Evolutionary conservation across 2,113 vertebrate genomes (phyloP).

Genomic region (Cheirogaleus medius): DNA sequence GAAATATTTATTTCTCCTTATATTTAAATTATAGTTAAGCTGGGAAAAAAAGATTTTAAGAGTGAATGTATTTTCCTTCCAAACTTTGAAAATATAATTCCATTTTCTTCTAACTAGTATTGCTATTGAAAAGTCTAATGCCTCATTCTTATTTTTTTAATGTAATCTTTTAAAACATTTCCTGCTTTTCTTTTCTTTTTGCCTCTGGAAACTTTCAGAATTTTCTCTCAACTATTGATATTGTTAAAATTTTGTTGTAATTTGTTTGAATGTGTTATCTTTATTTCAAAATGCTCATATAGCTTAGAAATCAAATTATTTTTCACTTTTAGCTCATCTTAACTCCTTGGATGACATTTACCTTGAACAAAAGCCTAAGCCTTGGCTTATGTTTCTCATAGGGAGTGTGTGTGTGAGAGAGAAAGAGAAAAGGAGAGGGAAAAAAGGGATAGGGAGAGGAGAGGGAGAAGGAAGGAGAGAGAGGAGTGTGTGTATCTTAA

Average conservation of each 20-base stretch:
- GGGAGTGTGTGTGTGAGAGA: not conserved
- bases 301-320: not conserved
- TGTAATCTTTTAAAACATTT: not conserved
- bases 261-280: not conserved
- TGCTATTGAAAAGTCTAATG: not conserved
- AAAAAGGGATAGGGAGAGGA: not conserved
- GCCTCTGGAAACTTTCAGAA: not conserved
- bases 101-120: not conserved
- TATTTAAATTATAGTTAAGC: not conserved
- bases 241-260: not conserved
- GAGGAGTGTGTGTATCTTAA: not conserved
- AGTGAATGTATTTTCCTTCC: not conserved
- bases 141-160: not conserved
- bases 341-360: not conserved
- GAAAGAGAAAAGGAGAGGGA: not conserved
- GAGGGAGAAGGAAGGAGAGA: not conserved
- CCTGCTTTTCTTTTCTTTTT: not conserved
- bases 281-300: not conserved
- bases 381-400: not conserved
- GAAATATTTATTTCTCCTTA: not conserved
- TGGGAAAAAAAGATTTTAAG: not conserved
- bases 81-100: not conserved
- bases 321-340: not conserved
- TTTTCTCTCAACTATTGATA: conserved; percentile 17
- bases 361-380: not conserved